These are phyloP conservation scores for Zaprionus ornatus DNA, from an alignment of 1,140 invertebrate species.

Conservation along the genomic window DNA sequence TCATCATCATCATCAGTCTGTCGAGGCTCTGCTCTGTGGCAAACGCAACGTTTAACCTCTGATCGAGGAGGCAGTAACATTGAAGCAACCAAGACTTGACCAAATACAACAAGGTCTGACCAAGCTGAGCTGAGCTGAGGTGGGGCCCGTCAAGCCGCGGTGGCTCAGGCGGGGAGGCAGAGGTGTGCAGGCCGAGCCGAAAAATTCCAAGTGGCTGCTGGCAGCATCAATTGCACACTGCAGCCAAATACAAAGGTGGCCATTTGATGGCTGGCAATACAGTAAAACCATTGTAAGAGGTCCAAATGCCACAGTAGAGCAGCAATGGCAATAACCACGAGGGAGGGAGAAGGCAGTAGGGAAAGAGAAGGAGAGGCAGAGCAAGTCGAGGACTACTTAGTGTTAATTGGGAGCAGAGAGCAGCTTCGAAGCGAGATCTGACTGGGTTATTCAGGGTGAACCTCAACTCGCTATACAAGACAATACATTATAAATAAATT, in stretches of 20 bases:
- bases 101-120: conserved; percentile 36
- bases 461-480: too few relatives aligned
- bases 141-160: not conserved
- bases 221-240: conserved; percentile 15
- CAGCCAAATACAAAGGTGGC: conserved; percentile 19
- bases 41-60: conserved; percentile 73
- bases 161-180: conserved; percentile 10
- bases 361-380: not conserved
- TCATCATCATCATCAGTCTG: conserved; percentile 16
- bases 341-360: not conserved
- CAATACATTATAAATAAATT: not conserved
- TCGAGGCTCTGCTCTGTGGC: conserved; percentile 22
- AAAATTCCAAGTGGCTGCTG: conserved; percentile 12
- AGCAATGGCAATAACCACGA: not conserved
- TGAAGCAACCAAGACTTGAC: conserved; percentile 34
- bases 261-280: conserved; percentile 15
- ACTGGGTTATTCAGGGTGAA: too few relatives aligned
- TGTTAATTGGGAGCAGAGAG: not conserved
- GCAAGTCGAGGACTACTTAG: not conserved
- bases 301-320: conserved; percentile 1
- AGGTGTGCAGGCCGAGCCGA: not conserved
- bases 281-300: conserved; percentile 31
- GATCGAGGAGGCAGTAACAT: conserved; percentile 48
- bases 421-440: not conserved
- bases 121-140: conserved; percentile 1